A percentile compares a stretch with the other conserved stretches of the same genome.
These are phyloP conservation scores for Labeo catla DNA, from an alignment of 2,113 vertebrate genomes.

Conservation along the genomic window DNA sequence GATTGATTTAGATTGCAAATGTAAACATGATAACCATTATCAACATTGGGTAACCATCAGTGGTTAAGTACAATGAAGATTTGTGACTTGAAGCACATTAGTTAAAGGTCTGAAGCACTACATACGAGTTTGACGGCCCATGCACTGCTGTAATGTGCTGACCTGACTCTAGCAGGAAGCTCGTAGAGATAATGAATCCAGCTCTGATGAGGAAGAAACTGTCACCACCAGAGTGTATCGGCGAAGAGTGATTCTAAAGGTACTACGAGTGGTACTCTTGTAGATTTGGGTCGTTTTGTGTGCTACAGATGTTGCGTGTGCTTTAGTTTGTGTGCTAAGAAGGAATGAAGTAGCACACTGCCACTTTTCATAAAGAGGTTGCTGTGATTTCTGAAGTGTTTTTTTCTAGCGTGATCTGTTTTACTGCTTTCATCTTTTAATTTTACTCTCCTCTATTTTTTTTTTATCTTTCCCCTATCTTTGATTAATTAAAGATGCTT, in stretches of 20 bases:
- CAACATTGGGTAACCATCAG: neutral
- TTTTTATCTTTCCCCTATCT: neutral
- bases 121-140: neutral
- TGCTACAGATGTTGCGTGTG: constrained; percentile 20
- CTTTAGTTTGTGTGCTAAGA: constrained; percentile 31
- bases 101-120: constrained; percentile 10
- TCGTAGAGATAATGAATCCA: constrained; percentile 78
- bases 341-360: constrained; percentile 17
- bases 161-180: constrained; percentile 85
- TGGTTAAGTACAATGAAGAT: neutral
- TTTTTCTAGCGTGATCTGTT: neutral
- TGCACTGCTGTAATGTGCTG: constrained; percentile 61
- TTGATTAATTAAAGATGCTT: neutral
- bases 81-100: neutral
- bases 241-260: constrained; percentile 94
- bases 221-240: constrained; percentile 91
- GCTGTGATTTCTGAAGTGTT: constrained; percentile 25
- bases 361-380: constrained; percentile 1
- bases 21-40: neutral
- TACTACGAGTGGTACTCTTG: constrained; percentile 68
- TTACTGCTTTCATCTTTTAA: neutral
- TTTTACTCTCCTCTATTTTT: neutral
- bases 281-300: constrained; percentile 12
- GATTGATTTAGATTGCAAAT: neutral
- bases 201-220: constrained; percentile 87